Conservation (phyloP, 2,113 vertebrate species). For the Balaenoptera acutorostrata region DNA sequence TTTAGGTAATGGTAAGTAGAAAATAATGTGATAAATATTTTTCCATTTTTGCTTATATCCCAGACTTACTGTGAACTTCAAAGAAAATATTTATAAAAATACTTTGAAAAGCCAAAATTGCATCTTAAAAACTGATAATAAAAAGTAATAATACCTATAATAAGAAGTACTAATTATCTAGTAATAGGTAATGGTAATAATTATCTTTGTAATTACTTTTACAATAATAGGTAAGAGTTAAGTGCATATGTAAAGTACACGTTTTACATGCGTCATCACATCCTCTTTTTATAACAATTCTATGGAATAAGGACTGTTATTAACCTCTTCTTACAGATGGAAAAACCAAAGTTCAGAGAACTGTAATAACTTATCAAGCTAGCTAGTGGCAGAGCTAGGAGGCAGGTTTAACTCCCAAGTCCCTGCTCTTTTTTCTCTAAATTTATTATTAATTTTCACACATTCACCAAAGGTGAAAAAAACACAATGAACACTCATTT, state of each 20-base stretch:
- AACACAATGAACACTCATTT: neutral
- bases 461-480: neutral
- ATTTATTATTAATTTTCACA: constrained; percentile 11
- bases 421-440: neutral
- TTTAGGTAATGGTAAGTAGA: neutral
- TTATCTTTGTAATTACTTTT: neutral
- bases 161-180: neutral
- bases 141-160: neutral
- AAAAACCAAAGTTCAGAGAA: neutral
- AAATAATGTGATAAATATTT: neutral
- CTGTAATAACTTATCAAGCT: neutral
- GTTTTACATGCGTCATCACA: neutral
- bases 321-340: neutral
- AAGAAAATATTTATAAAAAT: neutral
- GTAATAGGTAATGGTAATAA: neutral
- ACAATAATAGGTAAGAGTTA: neutral
- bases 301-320: neutral
- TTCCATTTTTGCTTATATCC: neutral
- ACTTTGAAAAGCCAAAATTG: neutral
- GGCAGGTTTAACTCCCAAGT: neutral
- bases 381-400: neutral
- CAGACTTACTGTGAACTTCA: neutral
- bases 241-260: neutral
- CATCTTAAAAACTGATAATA: neutral
- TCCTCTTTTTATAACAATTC: neutral